Base-by-base conservation (phyloP, 2,888 invertebrate species). In the Standfussiana lucernea region DNA sequence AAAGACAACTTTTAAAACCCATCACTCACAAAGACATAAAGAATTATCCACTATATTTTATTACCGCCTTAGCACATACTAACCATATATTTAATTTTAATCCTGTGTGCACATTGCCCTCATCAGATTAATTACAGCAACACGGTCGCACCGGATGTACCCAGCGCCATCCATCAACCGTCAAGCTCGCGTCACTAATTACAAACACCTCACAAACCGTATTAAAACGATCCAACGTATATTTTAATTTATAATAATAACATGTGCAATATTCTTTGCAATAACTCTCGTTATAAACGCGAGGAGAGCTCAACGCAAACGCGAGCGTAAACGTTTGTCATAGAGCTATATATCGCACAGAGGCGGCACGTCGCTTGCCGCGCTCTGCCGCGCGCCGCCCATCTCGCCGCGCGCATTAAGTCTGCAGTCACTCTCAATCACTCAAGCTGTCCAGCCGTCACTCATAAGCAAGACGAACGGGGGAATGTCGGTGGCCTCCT, bases 381-480 rank as follows among this genome's bases (percentile, higher is more conserved):
- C 93, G 84, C 92, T 94, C 84, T 82, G 87, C 79, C 78, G 82
- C 67, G 81, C 74, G 84, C 77, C 80, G 86, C 84, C 91, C 92
- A 93, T 93, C 94, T 93, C 94, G 95, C 94, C 92, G 93, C 93
- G 95, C 95, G 95, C 96, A 96, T 96, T 96, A 96, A 96, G 96
- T 94, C 95, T 94, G 94, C 94, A 96, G 96, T 96, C 96, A 96
- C 95, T 96, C 96, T 96, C 96, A 96, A 96, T 96, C 96, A 96
- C 96, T 96, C 96, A 95, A 95, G 93, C 95, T 96, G 96, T 96
- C 96, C 95, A 91, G 94, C 95, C 94, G 96, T 96, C 96, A 96
- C 93, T 96, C 96, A 96, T 96, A 96, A 96, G 96, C 95, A 96
- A 96, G 96, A 95, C 96, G 95, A 95, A 96, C 95, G 95, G 95